Evolutionary conservation across 64 coral and sea anemone genomes (phyloP).

Genomic region (Trachythela sp.): DNA sequence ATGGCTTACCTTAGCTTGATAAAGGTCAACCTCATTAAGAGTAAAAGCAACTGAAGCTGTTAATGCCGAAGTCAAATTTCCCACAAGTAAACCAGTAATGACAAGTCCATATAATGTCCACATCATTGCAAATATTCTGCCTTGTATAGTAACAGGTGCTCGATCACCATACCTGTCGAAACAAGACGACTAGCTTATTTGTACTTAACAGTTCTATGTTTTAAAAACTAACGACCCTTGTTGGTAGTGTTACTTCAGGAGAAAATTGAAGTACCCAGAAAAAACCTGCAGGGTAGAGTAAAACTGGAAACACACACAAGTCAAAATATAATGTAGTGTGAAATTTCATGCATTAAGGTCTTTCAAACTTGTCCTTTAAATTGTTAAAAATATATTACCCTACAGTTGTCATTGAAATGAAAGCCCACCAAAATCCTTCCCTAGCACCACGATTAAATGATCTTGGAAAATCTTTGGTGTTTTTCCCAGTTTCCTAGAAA

Average conservation of each 20-base stretch:
- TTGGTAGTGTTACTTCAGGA: no score
- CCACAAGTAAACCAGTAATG: slow-evolving; percentile 37
- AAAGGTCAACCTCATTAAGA: neutral
- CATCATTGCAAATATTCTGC: slow-evolving; percentile 50
- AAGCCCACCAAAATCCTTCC: slow-evolving; percentile 61
- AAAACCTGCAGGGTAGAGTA: no score
- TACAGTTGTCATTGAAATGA: slow-evolving; percentile 36
- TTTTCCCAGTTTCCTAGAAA: slow-evolving; percentile 46
- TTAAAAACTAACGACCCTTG: no score
- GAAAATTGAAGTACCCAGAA: no score
- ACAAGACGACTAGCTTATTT: neutral
- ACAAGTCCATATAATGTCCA: slow-evolving; percentile 59
- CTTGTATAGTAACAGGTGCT: slow-evolving; percentile 17
- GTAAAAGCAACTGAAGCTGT: slow-evolving; percentile 13
- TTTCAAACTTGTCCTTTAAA: neutral
- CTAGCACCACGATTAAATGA: slow-evolving; percentile 24
- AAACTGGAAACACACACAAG: no score
- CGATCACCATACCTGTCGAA: slow-evolving; percentile 57
- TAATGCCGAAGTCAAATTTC: slow-evolving; percentile 41
- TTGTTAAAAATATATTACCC: slow-evolving; percentile 35
- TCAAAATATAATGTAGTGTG: no score
- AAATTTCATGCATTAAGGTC: no score
- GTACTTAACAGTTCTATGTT: neutral
- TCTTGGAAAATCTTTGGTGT: slow-evolving; percentile 50
- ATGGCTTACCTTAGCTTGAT: neutral